Conservation (phyloP, 2,113 vertebrate species). For the Chamaea fasciata region DNA sequence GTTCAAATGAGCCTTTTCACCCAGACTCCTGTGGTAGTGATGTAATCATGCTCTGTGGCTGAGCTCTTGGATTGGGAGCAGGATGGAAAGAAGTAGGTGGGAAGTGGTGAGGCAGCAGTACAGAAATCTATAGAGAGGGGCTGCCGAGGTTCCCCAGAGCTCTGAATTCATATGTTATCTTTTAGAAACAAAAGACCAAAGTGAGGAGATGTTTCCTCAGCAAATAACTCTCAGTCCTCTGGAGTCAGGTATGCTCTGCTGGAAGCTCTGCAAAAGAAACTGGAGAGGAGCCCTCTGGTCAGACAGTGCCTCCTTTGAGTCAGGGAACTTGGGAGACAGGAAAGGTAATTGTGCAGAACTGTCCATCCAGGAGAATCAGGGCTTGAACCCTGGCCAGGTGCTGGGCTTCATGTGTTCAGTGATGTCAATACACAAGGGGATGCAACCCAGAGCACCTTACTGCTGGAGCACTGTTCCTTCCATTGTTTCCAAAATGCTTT, state of each 20-base stretch:
- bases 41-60: neutral
- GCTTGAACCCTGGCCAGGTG: neutral
- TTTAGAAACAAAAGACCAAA: neutral
- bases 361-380: neutral
- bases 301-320: neutral
- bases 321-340: neutral
- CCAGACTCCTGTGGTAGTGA: neutral
- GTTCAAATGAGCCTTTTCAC: neutral
- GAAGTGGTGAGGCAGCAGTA: neutral
- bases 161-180: neutral
- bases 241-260: neutral
- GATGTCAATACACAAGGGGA: neutral
- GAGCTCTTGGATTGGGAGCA: neutral
- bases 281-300: neutral
- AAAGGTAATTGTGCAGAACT: neutral
- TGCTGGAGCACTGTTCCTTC: slow-evolving; percentile 21
- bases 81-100: slow-evolving; percentile 1
- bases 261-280: neutral
- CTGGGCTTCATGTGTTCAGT: neutral
- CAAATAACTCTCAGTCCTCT: neutral
- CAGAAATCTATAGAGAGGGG: neutral
- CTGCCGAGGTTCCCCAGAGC: neutral
- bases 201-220: neutral
- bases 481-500: slow-evolving; percentile 35
- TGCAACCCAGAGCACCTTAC: neutral